phyloP scores from a whole-genome alignment of 2,797 vertebrate genomes.

The Sparidentex hasta region DNA sequence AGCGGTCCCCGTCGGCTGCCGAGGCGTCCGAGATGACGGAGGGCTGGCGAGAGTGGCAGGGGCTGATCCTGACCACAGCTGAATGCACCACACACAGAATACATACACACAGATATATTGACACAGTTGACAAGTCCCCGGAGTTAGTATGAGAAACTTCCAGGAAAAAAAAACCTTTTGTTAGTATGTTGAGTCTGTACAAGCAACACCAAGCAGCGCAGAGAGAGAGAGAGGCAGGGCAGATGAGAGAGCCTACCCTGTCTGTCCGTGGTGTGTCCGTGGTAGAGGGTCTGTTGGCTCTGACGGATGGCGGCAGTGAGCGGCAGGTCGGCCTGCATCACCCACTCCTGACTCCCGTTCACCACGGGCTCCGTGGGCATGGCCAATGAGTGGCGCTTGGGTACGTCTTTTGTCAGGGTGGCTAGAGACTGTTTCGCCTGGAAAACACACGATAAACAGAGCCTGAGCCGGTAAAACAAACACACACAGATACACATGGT shows the following conservation, averaged over 20 bases:
- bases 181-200: slow-evolving; percentile 64
- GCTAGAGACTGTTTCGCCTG: slow-evolving; percentile 98
- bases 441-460: slow-evolving; percentile 7
- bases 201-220: slow-evolving; percentile 55
- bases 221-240: slow-evolving; percentile 2
- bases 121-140: slow-evolving; percentile 55
- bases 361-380: slow-evolving; percentile 94
- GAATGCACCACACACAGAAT: slow-evolving; percentile 27
- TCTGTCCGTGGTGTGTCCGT: slow-evolving; percentile 91
- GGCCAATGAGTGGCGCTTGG: slow-evolving; percentile 94
- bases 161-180: slow-evolving; percentile 59
- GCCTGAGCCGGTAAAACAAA: not conserved
- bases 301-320: slow-evolving; percentile 97
- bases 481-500: not conserved
- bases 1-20: slow-evolving; percentile 93
- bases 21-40: slow-evolving; percentile 97
- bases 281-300: slow-evolving; percentile 97
- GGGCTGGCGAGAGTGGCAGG: slow-evolving; percentile 96
- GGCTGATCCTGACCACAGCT: slow-evolving; percentile 95
- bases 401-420: slow-evolving; percentile 96
- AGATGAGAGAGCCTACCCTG: slow-evolving; percentile 86
- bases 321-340: slow-evolving; percentile 95
- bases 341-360: slow-evolving; percentile 98
- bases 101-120: slow-evolving; percentile 27
- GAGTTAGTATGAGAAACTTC: slow-evolving; percentile 69